These are phyloP conservation scores for Protosalanx chinensis DNA, from an alignment of 2,797 vertebrate species.

Conservation along the genomic window DNA sequence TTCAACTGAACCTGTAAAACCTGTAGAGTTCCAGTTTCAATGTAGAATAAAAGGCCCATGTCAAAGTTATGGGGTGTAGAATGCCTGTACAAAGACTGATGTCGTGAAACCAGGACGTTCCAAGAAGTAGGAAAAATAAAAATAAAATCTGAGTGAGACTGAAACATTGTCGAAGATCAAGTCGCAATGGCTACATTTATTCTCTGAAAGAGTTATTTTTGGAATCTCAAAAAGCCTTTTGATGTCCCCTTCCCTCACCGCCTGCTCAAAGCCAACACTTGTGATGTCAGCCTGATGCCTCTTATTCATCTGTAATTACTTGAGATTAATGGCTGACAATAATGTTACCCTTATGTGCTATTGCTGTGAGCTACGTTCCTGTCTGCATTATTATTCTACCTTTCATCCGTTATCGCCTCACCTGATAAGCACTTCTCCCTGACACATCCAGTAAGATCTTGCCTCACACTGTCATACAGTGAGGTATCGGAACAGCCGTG, in stretches of 20 bases:
- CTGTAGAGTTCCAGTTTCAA: conserved; percentile 17
- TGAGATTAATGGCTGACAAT: too few species aligned
- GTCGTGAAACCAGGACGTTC: not conserved
- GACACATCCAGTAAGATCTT: not conserved
- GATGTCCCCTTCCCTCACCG: conserved; percentile 15
- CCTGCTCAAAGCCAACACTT: conserved; percentile 12
- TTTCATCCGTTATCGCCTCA: not conserved
- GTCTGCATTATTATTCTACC: not conserved
- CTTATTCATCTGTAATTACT: too few species aligned
- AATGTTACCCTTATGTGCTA: not conserved
- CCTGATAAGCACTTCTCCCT: not conserved
- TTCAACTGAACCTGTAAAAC: conserved; percentile 22
- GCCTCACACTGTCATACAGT: not conserved
- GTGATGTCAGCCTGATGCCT: conserved; percentile 30
- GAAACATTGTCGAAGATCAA: conserved; percentile 11
- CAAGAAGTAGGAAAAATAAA: not conserved
- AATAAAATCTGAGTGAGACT: conserved; percentile 15
- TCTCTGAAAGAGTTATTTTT: conserved; percentile 6
- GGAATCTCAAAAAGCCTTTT: conserved; percentile 1
- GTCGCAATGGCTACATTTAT: conserved; percentile 37
- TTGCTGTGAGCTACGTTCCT: conserved; percentile 9
- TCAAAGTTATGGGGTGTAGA: not conserved
- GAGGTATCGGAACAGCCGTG: conserved; percentile 9
- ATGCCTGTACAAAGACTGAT: conserved; percentile 7
- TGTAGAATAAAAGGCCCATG: conserved; percentile 23